A percentile compares a stretch with the other conserved stretches of the same genome.
These are phyloP conservation scores for Anagyrus pseudococci DNA, from an alignment of 2,888 invertebrate genomes.

Conservation along the genomic window DNA sequence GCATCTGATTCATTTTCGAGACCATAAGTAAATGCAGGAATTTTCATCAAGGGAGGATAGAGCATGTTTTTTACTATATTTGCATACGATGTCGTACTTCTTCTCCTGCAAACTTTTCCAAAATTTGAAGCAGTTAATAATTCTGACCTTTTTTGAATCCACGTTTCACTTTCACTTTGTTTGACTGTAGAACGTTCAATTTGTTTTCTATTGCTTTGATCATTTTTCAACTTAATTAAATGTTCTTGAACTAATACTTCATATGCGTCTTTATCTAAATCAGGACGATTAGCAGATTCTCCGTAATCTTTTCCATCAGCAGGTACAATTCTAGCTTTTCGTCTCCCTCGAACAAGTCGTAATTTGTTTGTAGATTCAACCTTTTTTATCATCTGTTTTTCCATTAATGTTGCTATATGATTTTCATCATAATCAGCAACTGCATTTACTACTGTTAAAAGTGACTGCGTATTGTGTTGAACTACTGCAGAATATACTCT, in stretches of 20 bases:
- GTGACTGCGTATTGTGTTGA: conserved; percentile 8
- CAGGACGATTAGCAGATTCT: conserved; percentile 3
- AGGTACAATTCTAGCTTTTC: background rate
- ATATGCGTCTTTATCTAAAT: conserved; percentile 1
- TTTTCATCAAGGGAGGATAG: conserved; percentile 17
- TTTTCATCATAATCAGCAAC: background rate
- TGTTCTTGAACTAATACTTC: conserved; percentile 19
- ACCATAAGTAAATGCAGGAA: conserved; percentile 32
- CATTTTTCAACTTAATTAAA: conserved; percentile 28
- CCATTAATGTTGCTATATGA: background rate
- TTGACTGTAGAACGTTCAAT: conserved; percentile 35
- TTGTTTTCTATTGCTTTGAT: conserved; percentile 25
- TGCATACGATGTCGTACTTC: conserved; percentile 29
- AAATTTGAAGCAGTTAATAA: conserved; percentile 42
- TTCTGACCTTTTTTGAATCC: conserved; percentile 30
- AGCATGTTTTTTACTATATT: conserved; percentile 30
- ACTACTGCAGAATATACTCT: conserved; percentile 26
- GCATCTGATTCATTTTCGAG: conserved; percentile 33
- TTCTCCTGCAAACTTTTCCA: conserved; percentile 27
- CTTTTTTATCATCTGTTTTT: background rate
- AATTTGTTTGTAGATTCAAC: background rate
- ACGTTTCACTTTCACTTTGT: conserved; percentile 29
- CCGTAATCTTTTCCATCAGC: conserved; percentile 1
- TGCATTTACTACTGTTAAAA: background rate
- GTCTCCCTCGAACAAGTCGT: background rate